A percentile compares a stretch with the other conserved stretches of the same genome.
Evolutionary conservation across 2,113 vertebrate species (phyloP).

Genomic region (Circaetus gallicus): DNA sequence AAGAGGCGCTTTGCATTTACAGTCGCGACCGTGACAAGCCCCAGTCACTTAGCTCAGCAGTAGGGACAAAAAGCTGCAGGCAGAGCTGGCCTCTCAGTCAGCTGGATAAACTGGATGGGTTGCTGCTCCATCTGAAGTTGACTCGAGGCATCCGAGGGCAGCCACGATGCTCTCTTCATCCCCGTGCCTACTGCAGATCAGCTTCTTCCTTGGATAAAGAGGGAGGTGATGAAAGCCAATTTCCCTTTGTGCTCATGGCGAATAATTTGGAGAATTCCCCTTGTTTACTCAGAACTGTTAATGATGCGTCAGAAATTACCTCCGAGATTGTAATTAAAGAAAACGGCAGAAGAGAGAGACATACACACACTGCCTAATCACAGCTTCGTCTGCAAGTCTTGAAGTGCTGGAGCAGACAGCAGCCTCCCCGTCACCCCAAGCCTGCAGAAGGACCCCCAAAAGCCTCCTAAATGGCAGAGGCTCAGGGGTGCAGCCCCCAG

Average conservation of each 20-base stretch:
- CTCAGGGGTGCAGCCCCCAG: background rate
- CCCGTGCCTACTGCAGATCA: background rate
- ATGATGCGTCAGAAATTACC: constrained; percentile 71
- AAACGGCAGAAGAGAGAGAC: constrained; percentile 25
- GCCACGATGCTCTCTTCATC: background rate
- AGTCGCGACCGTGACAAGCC: accelerated
- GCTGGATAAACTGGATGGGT: background rate
- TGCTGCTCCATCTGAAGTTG: background rate
- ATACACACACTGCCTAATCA: background rate
- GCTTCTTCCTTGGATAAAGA: constrained; percentile 30
- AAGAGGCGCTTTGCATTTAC: background rate
- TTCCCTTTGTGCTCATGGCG: constrained; percentile 65
- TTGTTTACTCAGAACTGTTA: constrained; percentile 74
- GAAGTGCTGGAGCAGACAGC: background rate
- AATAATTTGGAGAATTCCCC: constrained; percentile 68
- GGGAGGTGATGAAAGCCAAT: constrained; percentile 38
- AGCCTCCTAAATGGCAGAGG: background rate
- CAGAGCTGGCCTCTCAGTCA: background rate
- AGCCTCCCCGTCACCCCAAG: background rate
- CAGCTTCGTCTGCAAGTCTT: background rate
- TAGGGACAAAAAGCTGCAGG: background rate
- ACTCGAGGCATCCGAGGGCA: background rate
- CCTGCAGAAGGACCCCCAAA: background rate
- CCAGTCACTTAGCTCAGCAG: background rate
- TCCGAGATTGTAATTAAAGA: constrained; percentile 69